Conservation (phyloP, 2,888 invertebrate species). For the Cyclophora punctaria region DNA sequence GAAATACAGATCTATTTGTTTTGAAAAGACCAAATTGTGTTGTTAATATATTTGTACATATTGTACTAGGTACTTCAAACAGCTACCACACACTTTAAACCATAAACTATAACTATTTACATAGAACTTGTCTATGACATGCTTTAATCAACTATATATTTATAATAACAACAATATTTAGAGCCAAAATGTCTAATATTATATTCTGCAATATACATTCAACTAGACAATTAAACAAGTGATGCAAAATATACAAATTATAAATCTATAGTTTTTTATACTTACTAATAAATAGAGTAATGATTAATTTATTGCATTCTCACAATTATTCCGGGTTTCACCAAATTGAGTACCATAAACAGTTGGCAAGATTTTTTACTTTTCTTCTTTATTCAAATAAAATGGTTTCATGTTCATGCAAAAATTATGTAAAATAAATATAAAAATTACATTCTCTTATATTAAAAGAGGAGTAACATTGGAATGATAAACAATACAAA, state of each 20-base stretch:
- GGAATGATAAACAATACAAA: no score
- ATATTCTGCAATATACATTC: slow-evolving; percentile 26
- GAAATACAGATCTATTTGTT: slow-evolving; percentile 44
- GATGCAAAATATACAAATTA: slow-evolving; percentile 64
- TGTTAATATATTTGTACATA: slow-evolving; percentile 12
- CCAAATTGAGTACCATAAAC: no score
- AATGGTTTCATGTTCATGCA: no score
- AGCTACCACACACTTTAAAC: slow-evolving; percentile 18
- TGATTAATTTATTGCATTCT: slow-evolving; percentile 2
- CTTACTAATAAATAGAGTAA: slow-evolving; percentile 18
- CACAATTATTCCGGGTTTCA: no score
- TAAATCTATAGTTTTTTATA: no score
- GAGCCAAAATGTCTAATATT: slow-evolving; percentile 39
- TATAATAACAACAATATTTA: slow-evolving; percentile 47
- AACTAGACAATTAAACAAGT: slow-evolving; percentile 30
- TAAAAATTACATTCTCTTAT: neutral
- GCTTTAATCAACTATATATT: slow-evolving; percentile 51
- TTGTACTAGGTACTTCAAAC: slow-evolving; percentile 18
- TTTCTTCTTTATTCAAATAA: no score
- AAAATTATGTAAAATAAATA: slow-evolving; percentile 9
- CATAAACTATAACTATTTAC: slow-evolving; percentile 46
- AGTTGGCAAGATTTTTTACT: no score
- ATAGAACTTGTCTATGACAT: slow-evolving; percentile 57
- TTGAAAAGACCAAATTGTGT: slow-evolving; percentile 14
- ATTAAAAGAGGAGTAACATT: no score